Conservation (phyloP, 2,888 invertebrate genomes). For the Aplocera efformata region DNA sequence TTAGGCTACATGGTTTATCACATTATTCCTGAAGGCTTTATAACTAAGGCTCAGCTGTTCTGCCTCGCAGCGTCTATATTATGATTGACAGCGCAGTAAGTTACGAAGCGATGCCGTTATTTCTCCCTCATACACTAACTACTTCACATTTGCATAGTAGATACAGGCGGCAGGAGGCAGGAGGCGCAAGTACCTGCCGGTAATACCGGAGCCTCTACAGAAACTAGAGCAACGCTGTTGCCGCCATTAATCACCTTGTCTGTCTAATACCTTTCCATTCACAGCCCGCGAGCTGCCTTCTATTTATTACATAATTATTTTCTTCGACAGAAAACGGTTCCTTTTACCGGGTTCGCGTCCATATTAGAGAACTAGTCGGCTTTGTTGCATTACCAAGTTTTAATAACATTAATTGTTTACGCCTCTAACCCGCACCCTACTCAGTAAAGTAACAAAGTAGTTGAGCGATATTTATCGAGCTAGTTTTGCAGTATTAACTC, state of each 20-base stretch:
- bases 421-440: slow-evolving; percentile 63
- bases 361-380: slow-evolving; percentile 54
- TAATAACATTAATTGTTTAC: slow-evolving; percentile 73
- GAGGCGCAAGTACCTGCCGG: slow-evolving; percentile 41
- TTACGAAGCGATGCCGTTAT: slow-evolving; percentile 61
- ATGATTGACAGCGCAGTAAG: slow-evolving; percentile 60
- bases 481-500: slow-evolving; percentile 56
- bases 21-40: slow-evolving; percentile 3
- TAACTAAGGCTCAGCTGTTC: slow-evolving; percentile 45
- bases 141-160: slow-evolving; percentile 70
- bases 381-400: slow-evolving; percentile 65
- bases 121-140: slow-evolving; percentile 59
- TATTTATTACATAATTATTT: slow-evolving; percentile 76
- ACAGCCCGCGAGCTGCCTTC: slow-evolving; percentile 62
- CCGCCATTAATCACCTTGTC: slow-evolving; percentile 75
- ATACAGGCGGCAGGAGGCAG: slow-evolving; percentile 40
- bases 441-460: slow-evolving; percentile 46
- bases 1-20: background rate
- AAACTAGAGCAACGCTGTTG: slow-evolving; percentile 54
- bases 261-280: slow-evolving; percentile 76
- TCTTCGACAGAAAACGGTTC: slow-evolving; percentile 62
- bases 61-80: slow-evolving; percentile 36
- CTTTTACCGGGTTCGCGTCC: slow-evolving; percentile 48
- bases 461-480: slow-evolving; percentile 61
- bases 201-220: slow-evolving; percentile 41